Conservation (phyloP, 2,888 invertebrate genomes). For the Eupithecia centaureata region DNA sequence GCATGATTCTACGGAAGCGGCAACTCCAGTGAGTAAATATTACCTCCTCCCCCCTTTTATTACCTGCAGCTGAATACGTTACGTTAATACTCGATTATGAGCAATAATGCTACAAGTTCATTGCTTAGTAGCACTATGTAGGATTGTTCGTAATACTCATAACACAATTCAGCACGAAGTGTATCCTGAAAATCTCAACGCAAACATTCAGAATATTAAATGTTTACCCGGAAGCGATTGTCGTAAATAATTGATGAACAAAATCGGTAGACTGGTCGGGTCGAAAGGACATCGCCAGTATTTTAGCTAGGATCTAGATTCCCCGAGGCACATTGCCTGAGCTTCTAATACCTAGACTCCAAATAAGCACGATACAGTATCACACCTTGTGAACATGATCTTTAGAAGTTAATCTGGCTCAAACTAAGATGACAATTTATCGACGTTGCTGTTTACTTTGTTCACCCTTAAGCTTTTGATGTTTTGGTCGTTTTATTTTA, state of each 20-base stretch:
- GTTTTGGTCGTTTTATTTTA: background rate
- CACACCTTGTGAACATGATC: conserved; percentile 14
- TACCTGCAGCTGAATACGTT: conserved; percentile 4
- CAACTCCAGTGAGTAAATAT: background rate
- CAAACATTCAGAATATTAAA: conserved; percentile 21
- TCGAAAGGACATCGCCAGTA: conserved; percentile 36
- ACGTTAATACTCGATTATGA: conserved; percentile 24
- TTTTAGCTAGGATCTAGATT: conserved; percentile 26
- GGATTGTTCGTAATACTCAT: conserved; percentile 5
- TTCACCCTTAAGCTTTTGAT: background rate
- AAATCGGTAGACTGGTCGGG: conserved; percentile 39
- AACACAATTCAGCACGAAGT: conserved; percentile 14
- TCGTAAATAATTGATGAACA: conserved; percentile 35
- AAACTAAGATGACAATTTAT: conserved; percentile 3
- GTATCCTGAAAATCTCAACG: conserved; percentile 19
- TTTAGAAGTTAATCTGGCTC: conserved; percentile 1
- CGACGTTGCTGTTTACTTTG: background rate
- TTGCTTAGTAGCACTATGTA: conserved; percentile 18
- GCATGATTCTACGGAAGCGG: background rate
- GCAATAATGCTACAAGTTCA: conserved; percentile 10
- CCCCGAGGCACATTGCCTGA: conserved; percentile 26
- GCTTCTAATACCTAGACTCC: conserved; percentile 4
- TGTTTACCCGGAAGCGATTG: conserved; percentile 27
- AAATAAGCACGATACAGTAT: conserved; percentile 18
- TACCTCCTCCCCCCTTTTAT: conserved; percentile 2